Conservation (phyloP, 2,797 vertebrate species). For the Thaleichthys pacificus region DNA sequence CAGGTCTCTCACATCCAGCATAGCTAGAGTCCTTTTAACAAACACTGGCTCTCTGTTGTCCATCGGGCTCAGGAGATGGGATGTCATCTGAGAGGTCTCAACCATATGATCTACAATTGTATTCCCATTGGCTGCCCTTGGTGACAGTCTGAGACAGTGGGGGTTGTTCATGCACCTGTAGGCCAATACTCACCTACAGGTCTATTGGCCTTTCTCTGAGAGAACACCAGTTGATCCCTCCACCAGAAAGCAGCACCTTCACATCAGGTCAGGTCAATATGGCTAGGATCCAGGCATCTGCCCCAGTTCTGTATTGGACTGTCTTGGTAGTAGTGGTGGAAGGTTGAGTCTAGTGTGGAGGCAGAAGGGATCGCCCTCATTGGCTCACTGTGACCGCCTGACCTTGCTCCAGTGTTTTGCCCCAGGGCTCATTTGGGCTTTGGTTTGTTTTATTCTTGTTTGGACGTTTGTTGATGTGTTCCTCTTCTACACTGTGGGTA, state of each 20-base stretch:
- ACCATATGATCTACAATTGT: conserved; percentile 71
- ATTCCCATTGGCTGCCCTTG: conserved; percentile 66
- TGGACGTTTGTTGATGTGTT: conserved; percentile 45
- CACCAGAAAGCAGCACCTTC: conserved; percentile 45
- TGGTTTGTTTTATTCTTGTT: conserved; percentile 22
- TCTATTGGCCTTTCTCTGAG: conserved; percentile 42
- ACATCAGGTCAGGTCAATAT: conserved; percentile 29
- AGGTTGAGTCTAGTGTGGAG: conserved; percentile 42
- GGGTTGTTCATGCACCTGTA: conserved; percentile 64
- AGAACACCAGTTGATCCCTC: conserved; percentile 36
- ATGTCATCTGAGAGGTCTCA: conserved; percentile 48
- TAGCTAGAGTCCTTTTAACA: not conserved
- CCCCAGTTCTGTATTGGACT: conserved; percentile 18
- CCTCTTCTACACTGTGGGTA: conserved; percentile 70
- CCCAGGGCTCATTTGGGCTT: conserved; percentile 57
- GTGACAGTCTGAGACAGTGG: conserved; percentile 67
- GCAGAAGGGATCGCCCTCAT: conserved; percentile 74
- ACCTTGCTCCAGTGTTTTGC: conserved; percentile 55
- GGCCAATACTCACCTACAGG: conserved; percentile 31
- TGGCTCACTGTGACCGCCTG: conserved; percentile 71
- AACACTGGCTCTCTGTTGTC: not conserved
- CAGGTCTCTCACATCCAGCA: not conserved
- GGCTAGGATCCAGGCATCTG: conserved; percentile 38
- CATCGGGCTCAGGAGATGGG: conserved; percentile 58
- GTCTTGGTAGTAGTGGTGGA: conserved; percentile 37